phyloP scores from a whole-genome alignment of 2,797 vertebrate species.

The Simalia tracyae region DNA sequence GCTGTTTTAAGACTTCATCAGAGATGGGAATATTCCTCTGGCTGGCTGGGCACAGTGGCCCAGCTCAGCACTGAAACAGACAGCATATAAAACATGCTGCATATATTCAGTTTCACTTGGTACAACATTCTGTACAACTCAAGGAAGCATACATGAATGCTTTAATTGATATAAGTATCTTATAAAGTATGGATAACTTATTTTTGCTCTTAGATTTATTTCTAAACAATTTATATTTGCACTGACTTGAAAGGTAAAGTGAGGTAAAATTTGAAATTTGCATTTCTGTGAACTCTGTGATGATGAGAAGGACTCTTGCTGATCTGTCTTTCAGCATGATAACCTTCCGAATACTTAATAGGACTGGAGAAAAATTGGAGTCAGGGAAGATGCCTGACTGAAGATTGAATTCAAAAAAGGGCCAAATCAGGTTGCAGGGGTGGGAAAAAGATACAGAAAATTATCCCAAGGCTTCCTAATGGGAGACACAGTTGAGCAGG shows the following conservation, averaged over 20 bases:
- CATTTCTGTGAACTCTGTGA: not conserved
- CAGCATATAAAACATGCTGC: not conserved
- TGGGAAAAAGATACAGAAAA: not conserved
- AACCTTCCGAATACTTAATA: not conserved
- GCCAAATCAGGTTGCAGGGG: not conserved
- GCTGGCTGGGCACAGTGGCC: not conserved
- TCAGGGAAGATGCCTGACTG: not conserved
- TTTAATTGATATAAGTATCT: not conserved
- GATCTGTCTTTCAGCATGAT: not conserved
- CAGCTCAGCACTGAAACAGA: not conserved
- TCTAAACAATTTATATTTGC: conserved; percentile 16
- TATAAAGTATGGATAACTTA: not conserved
- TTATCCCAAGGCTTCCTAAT: not conserved
- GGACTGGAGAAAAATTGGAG: not conserved
- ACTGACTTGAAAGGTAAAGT: not conserved
- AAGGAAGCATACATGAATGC: not conserved
- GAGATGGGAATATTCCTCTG: not conserved
- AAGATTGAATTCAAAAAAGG: not conserved
- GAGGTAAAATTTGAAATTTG: not conserved
- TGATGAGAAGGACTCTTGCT: not conserved
- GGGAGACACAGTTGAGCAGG: not conserved
- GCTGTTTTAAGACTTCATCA: too few species aligned
- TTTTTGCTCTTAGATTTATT: conserved; percentile 16
- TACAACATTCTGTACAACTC: not conserved
- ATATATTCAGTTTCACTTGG: not conserved